Percentiles rank a stretch among this genome's conserved stretches.
Conservation (phyloP, 2,888 invertebrate genomes). For the Acanthosepion esculentum region DNA sequence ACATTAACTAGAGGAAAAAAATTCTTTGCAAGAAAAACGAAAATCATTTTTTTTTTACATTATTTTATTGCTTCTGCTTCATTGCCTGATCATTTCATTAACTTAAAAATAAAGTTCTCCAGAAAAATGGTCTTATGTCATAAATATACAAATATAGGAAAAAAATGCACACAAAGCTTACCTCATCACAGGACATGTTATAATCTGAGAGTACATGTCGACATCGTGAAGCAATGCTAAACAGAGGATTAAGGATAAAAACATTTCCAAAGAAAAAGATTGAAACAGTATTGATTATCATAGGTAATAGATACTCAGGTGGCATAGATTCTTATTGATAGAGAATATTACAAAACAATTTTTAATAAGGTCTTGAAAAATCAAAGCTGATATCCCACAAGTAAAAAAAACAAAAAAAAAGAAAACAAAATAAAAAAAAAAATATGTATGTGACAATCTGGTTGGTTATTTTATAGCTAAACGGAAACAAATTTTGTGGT, state of each 20-base stretch:
- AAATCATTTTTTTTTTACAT: background rate
- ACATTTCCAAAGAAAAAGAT: background rate
- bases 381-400: too few relatives aligned
- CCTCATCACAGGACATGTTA: constrained; percentile 98
- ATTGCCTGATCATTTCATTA: background rate
- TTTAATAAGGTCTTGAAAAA: too few relatives aligned
- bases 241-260: background rate
- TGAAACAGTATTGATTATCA: background rate
- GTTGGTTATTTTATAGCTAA: too few relatives aligned
- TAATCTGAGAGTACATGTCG: constrained; percentile 92
- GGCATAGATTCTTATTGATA: background rate
- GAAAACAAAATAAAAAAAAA: too few relatives aligned
- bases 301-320: background rate
- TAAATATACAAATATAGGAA: background rate
- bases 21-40: background rate
- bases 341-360: too few relatives aligned
- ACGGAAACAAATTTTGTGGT: too few relatives aligned
- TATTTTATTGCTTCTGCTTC: background rate
- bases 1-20: background rate
- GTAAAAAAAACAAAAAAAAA: background rate
- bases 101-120: background rate
- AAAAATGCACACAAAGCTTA: constrained; percentile 67
- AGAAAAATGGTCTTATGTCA: background rate
- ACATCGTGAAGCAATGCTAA: constrained; percentile 89
- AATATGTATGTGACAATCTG: too few relatives aligned